phyloP scores from a whole-genome alignment of 2,888 invertebrate genomes.

The Drosophila nr. medialis region DNA sequence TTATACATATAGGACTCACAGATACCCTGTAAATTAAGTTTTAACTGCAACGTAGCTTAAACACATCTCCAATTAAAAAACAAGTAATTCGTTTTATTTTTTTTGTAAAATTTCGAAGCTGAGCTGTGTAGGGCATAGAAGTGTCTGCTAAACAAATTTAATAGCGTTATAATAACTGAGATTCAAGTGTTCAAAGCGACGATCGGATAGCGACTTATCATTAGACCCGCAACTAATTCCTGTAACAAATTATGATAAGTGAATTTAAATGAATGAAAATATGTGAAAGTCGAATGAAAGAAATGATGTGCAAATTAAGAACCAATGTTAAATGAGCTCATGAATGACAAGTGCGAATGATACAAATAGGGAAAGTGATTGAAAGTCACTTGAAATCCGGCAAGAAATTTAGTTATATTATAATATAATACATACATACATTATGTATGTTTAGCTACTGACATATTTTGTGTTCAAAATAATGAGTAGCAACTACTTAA shows the following conservation, averaged over 20 bases:
- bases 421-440: constrained; percentile 28
- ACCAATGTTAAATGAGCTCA: constrained; percentile 1
- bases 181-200: constrained; percentile 27
- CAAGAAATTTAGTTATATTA: constrained; percentile 15
- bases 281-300: neutral
- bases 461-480: constrained; percentile 73
- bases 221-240: constrained; percentile 5
- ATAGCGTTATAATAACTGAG: constrained; percentile 23
- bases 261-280: neutral
- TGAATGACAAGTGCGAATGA: constrained; percentile 10
- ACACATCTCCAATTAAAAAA: constrained; percentile 11
- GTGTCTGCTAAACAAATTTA: constrained; percentile 15
- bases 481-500: constrained; percentile 62
- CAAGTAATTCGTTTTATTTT: neutral
- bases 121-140: constrained; percentile 32
- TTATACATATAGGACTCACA: constrained; percentile 33
- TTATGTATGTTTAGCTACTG: constrained; percentile 58
- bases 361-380: constrained; percentile 15
- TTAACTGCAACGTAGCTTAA: constrained; percentile 23
- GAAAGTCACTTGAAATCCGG: constrained; percentile 13
- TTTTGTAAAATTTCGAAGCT: constrained; percentile 25
- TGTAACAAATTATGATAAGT: neutral
- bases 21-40: constrained; percentile 44
- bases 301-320: neutral
- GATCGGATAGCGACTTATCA: neutral